phyloP scores from a whole-genome alignment of 2,797 vertebrate species.

The Epinephelus coioides region DNA sequence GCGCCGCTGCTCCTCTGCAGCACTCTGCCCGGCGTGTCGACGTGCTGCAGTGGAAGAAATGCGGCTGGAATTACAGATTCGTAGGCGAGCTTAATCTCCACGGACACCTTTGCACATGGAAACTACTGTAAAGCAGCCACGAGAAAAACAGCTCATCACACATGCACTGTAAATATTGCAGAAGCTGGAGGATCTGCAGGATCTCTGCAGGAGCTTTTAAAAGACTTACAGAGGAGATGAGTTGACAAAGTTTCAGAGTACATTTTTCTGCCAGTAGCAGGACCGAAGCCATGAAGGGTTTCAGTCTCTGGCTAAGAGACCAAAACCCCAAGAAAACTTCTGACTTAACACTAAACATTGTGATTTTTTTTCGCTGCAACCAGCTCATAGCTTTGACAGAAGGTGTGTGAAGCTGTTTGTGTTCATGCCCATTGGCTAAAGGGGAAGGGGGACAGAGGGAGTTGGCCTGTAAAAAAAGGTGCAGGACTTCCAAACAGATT shows the following conservation, averaged over 20 bases:
- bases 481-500: too few relatives aligned
- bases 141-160: slow-evolving; percentile 74
- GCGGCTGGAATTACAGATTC: slow-evolving; percentile 75
- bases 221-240: slow-evolving; percentile 38
- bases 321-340: neutral
- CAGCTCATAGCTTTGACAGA: too few relatives aligned
- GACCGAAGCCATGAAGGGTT: neutral
- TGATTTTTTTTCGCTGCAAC: too few relatives aligned
- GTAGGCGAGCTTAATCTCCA: slow-evolving; percentile 68
- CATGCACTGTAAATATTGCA: slow-evolving; percentile 57
- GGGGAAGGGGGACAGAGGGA: too few relatives aligned
- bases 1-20: slow-evolving; percentile 65
- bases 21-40: slow-evolving; percentile 64
- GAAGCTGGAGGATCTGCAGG: slow-evolving; percentile 21
- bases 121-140: slow-evolving; percentile 68
- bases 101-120: slow-evolving; percentile 82
- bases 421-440: too few relatives aligned
- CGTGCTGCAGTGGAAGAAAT: slow-evolving; percentile 73
- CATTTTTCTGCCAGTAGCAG: slow-evolving; percentile 11
- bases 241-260: slow-evolving; percentile 37
- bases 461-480: too few relatives aligned
- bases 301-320: neutral
- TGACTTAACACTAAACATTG: neutral
- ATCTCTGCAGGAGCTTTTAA: slow-evolving; percentile 38
- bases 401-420: too few relatives aligned